Percentiles rank a stretch among this genome's conserved stretches.
Evolutionary conservation across 2,797 vertebrate genomes (phyloP).

Genomic region (Schizopygopsis pylzovi): DNA sequence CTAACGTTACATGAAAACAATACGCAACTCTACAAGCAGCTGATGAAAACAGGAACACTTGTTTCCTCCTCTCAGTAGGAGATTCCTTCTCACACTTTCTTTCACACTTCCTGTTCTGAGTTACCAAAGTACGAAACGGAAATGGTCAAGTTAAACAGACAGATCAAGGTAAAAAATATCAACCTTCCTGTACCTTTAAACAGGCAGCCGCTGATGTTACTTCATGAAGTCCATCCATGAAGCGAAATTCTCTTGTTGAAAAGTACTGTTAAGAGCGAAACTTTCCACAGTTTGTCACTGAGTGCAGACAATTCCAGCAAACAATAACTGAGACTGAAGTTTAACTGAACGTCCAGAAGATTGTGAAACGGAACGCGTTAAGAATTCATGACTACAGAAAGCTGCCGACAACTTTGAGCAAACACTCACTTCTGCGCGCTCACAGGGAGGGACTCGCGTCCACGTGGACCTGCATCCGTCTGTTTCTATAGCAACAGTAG

Average conservation of each 20-base stretch:
- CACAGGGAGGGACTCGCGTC: conserved; percentile 42
- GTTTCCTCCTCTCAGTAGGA: conserved; percentile 31
- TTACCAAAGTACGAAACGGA: neutral
- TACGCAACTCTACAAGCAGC: neutral
- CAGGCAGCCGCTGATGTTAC: neutral
- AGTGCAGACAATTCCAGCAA: no score
- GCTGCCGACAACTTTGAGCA: conserved; percentile 13
- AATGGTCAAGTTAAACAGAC: neutral
- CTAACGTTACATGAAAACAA: neutral
- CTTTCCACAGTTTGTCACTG: neutral
- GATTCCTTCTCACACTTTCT: conserved; percentile 42
- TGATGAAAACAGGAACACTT: conserved; percentile 29
- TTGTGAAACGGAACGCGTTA: neutral
- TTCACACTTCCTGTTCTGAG: conserved; percentile 30
- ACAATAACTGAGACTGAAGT: neutral
- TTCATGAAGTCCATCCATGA: conserved; percentile 6
- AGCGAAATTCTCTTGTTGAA: neutral
- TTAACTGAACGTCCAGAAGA: neutral
- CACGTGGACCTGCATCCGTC: conserved; percentile 44
- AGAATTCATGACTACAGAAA: neutral
- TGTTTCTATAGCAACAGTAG: conserved; percentile 57
- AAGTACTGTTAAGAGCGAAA: neutral
- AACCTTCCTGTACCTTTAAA: conserved; percentile 6
- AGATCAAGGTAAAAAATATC: neutral
- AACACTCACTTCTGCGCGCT: conserved; percentile 19